Evolutionary conservation across 2,888 invertebrate genomes (phyloP), one percentile per base, ranked within the genome.

Genomic region (Dasysyrphus albostriatus): DNA sequence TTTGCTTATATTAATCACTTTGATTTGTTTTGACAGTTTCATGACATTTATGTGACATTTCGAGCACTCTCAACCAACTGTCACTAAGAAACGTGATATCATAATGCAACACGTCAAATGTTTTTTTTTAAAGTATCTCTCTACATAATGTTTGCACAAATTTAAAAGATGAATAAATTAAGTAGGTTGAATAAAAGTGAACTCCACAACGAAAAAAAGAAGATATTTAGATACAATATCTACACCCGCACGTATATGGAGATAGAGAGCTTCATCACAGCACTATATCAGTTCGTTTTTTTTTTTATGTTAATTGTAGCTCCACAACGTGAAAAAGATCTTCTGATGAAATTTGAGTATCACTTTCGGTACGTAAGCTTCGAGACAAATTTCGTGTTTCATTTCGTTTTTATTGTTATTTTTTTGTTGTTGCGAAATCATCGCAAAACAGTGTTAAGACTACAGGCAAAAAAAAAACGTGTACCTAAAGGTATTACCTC

Each of bases 331-430:
- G 61, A 69, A 42, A 49, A 75, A 67, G 75, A 84, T 84, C 80
- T 72, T 72, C 72, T 84, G 80, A 75, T 67, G 80, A 80, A 84
- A 80, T 76, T 76, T 39, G 39, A 58, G 58, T 72, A 84, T 84
- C 72, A 73, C 54, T 76, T 84, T 80, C 84, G 61, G 69, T 69
- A 63, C 74, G 78, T 83, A 59, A 77, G 44, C 58, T 49, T 32
- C 59, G 58, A 65, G 83, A 75, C 59, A 63, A 70, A 65, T 65
- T 77, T 76, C 44, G 47, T 58, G 49, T 69, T 69, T 37, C 3
- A 39, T 69, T 69, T 58, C 51, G 8, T n/a, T 54, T 47, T 0
- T 16, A n/a, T 16, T 32, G 6, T 19, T 61, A 7, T 14, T 61
- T 14, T 39, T 12, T 61, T 73, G 24, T 37, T 24, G 65, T 70